Percentiles rank a stretch among this genome's conserved stretches.
Evolutionary conservation across 2,797 vertebrate species (phyloP).

Genomic region (Gadopsis bispinosus): DNA sequence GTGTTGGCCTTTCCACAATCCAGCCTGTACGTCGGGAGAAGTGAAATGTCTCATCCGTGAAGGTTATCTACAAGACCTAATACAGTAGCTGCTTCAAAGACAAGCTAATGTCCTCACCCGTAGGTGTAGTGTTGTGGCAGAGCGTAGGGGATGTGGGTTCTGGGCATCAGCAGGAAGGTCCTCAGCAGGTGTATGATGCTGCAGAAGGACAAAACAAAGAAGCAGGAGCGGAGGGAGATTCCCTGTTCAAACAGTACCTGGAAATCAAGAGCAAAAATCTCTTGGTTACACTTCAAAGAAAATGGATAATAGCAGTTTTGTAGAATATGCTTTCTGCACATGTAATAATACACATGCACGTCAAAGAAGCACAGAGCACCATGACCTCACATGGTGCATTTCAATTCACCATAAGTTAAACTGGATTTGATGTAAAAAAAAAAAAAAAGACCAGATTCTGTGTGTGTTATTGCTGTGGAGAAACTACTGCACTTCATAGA

Average conservation of each 20-base stretch:
- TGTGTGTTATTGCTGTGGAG: neutral
- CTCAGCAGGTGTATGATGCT: constrained; percentile 87
- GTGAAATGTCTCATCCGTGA: neutral
- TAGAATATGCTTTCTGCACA: neutral
- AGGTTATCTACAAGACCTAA: neutral
- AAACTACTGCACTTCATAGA: neutral
- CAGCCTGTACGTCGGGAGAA: constrained; percentile 50
- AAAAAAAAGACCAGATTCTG: neutral
- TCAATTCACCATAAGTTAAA: neutral
- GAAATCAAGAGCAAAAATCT: constrained; percentile 2
- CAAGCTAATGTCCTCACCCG: constrained; percentile 79
- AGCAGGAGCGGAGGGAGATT: constrained; percentile 83
- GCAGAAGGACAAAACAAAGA: constrained; percentile 87
- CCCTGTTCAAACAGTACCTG: constrained; percentile 87
- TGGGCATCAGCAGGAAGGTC: constrained; percentile 90
- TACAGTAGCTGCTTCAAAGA: neutral
- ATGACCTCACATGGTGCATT: neutral
- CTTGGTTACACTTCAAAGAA: neutral
- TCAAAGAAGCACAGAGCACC: neutral
- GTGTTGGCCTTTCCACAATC: constrained; percentile 62
- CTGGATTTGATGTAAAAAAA: neutral
- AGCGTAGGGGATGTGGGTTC: constrained; percentile 86
- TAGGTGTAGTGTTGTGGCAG: constrained; percentile 86
- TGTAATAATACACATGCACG: neutral
- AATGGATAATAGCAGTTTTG: neutral